Conservation (phyloP, 2,888 invertebrate genomes). For the Bursaphelenchus okinawaensis region DNA sequence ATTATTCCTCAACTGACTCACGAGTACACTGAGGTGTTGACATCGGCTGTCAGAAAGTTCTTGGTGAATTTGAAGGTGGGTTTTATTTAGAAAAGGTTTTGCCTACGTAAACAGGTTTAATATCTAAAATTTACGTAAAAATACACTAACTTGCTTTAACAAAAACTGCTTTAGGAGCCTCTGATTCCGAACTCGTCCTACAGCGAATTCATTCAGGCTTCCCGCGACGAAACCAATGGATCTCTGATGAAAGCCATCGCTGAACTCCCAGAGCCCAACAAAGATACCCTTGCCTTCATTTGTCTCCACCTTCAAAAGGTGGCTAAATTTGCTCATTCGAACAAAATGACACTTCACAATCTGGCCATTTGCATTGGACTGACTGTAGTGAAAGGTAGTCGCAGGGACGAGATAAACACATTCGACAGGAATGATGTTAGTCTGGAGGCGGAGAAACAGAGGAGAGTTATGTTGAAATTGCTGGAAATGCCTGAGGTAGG, state of each 20-base stretch:
- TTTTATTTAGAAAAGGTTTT: no score
- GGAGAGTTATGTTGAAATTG: not conserved
- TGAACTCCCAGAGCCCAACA: slow-evolving; percentile 81
- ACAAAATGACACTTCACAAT: slow-evolving; percentile 85
- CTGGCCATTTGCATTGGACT: slow-evolving; percentile 63
- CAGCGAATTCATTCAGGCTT: slow-evolving; percentile 74
- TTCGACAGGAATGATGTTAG: not conserved
- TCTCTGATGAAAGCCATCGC: slow-evolving; percentile 68
- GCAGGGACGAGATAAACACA: not conserved
- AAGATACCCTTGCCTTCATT: slow-evolving; percentile 87
- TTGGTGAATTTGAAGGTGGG: slow-evolving; percentile 70
- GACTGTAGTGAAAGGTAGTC: not conserved
- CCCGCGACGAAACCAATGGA: slow-evolving; percentile 49
- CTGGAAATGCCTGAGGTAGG: no score
- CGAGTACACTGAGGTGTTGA: slow-evolving; percentile 81
- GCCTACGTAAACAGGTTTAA: no score
- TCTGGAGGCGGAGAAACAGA: not conserved
- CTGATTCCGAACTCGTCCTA: slow-evolving; percentile 76
- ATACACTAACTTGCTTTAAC: no score
- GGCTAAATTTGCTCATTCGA: slow-evolving; percentile 56
- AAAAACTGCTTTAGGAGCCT: slow-evolving; percentile 79
- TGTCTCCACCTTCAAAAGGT: slow-evolving; percentile 80
- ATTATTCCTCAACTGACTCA: slow-evolving; percentile 81
- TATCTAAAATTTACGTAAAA: no score
- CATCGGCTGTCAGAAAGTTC: slow-evolving; percentile 90